Evolutionary conservation across 2,888 invertebrate genomes (phyloP).

Genomic region (Melanostoma mellinum): DNA sequence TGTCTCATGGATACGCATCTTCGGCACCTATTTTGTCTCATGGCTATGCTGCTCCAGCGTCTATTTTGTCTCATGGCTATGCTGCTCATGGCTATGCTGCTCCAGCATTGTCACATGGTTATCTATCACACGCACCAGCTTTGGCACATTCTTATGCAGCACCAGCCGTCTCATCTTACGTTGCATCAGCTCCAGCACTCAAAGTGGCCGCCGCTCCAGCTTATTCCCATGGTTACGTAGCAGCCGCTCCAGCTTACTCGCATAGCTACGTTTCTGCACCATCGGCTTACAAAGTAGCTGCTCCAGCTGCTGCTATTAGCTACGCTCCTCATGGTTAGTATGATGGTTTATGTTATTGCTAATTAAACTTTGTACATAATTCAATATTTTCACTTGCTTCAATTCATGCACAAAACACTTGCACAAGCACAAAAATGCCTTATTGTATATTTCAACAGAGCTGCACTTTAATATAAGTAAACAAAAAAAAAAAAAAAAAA

Average conservation of each 20-base stretch:
- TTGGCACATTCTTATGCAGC: constrained; percentile 53
- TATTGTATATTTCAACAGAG: too few species aligned
- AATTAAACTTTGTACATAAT: constrained; percentile 23
- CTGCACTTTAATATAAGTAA: too few species aligned
- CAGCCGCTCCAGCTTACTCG: constrained; percentile 77
- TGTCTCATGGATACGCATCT: constrained; percentile 73
- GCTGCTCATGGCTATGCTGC: constrained; percentile 69
- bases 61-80: constrained; percentile 72
- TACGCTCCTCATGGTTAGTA: constrained; percentile 67
- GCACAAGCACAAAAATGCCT: too few species aligned
- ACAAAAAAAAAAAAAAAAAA: too few species aligned
- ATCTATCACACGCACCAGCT: constrained; percentile 73
- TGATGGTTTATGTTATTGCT: constrained; percentile 5
- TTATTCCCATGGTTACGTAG: constrained; percentile 64
- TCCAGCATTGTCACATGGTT: constrained; percentile 69
- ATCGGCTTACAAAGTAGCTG: constrained; percentile 76
- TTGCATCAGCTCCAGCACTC: constrained; percentile 63
- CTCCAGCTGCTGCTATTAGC: constrained; percentile 77
- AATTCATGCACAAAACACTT: constrained; percentile 19
- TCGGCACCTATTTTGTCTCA: constrained; percentile 48
- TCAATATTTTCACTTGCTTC: constrained; percentile 36
- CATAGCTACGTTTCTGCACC: constrained; percentile 74
- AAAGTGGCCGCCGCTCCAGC: constrained; percentile 79
- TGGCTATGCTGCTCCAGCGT: constrained; percentile 70
- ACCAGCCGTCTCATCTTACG: constrained; percentile 58